Conservation (phyloP, 2,888 invertebrate genomes). For the Lepidocyrtinus sp. region DNA sequence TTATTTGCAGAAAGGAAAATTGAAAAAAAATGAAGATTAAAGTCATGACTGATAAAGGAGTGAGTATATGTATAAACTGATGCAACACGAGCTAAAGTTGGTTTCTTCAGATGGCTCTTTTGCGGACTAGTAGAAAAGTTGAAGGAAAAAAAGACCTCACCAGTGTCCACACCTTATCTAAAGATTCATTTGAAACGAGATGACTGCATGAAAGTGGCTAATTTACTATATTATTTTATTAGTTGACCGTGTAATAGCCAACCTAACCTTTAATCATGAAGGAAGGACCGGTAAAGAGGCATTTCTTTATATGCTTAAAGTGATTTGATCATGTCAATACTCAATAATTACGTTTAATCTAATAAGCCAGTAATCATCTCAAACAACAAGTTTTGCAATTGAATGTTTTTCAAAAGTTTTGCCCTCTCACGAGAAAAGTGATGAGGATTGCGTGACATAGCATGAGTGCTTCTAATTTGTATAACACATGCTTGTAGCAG, state of each 20-base stretch:
- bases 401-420: background rate
- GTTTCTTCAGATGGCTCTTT: too few species aligned
- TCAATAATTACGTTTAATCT: constrained; percentile 7
- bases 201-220: constrained; percentile 3
- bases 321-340: constrained; percentile 11
- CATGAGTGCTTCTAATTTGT: background rate
- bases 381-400: background rate
- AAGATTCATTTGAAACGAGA: too few species aligned
- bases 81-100: background rate
- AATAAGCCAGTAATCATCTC: too few species aligned
- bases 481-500: constrained; percentile 9
- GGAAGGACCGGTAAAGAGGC: background rate
- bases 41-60: constrained; percentile 6
- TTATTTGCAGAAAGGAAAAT: background rate
- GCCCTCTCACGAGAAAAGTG: background rate
- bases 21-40: background rate
- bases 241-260: constrained; percentile 11
- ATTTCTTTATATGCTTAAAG: background rate
- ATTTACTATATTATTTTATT: constrained; percentile 15
- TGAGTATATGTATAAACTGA: background rate
- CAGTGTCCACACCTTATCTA: background rate
- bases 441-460: background rate
- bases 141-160: background rate
- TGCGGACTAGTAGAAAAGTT: background rate
- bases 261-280: constrained; percentile 1